phyloP scores from a whole-genome alignment of 2,888 invertebrate genomes.

The Chirona hameri region DNA sequence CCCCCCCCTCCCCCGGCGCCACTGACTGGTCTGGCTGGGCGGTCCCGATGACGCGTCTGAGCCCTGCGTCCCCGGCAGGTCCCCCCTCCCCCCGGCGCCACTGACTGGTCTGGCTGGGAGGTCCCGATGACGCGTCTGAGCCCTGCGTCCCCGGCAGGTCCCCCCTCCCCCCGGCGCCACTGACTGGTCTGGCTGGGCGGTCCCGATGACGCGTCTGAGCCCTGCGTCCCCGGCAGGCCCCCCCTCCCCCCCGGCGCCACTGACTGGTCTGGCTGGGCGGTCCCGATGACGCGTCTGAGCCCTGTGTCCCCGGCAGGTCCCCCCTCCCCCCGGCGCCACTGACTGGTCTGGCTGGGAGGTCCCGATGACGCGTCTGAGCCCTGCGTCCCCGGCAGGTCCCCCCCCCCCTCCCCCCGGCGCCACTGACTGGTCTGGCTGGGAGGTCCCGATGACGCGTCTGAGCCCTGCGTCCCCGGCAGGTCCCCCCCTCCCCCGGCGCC shows the following conservation, averaged over 20 bases:
- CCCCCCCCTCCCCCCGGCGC: background rate
- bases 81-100: background rate
- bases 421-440: slow-evolving; percentile 8
- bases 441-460: background rate
- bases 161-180: background rate
- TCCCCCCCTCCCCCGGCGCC: background rate
- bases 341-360: background rate
- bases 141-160: background rate
- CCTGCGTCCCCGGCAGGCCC: background rate
- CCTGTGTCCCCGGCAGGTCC: background rate
- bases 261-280: slow-evolving; percentile 8
- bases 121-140: background rate
- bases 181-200: slow-evolving; percentile 8
- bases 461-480: background rate
- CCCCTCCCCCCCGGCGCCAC: background rate
- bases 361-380: background rate
- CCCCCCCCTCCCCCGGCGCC: background rate
- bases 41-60: background rate
- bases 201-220: background rate
- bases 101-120: slow-evolving; percentile 5
- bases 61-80: background rate
- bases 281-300: background rate
- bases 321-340: background rate
- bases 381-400: background rate
- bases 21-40: slow-evolving; percentile 8